Conservation (phyloP, 1,140 invertebrate species). For the Cherax destructor region DNA sequence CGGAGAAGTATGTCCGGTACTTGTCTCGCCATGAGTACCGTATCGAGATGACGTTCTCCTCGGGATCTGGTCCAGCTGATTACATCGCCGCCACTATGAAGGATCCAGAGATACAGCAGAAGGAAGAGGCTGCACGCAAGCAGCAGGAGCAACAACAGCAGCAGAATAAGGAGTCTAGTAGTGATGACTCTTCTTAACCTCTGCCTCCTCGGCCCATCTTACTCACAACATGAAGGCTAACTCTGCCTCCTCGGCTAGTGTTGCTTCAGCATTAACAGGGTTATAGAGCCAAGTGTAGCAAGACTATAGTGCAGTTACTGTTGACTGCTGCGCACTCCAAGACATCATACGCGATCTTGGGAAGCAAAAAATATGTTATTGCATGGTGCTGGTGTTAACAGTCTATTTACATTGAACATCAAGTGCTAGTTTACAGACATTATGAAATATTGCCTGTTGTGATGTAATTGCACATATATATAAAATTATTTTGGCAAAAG, state of each 20-base stretch:
- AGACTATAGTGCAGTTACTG: neutral
- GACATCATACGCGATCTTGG: neutral
- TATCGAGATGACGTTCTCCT: slow-evolving; percentile 89
- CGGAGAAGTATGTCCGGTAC: slow-evolving; percentile 98
- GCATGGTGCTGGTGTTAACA: slow-evolving; percentile 25
- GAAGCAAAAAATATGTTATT: neutral
- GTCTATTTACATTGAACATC: neutral
- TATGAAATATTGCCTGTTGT: slow-evolving; percentile 1
- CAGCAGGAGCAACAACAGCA: slow-evolving; percentile 60
- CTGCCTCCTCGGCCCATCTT: neutral
- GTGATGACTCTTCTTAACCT: slow-evolving; percentile 72
- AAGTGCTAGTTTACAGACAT: slow-evolving; percentile 13
- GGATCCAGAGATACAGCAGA: slow-evolving; percentile 45
- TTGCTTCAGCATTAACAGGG: slow-evolving; percentile 5
- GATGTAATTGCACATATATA: slow-evolving; percentile 8
- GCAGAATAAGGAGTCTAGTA: slow-evolving; percentile 67
- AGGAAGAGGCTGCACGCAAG: slow-evolving; percentile 66
- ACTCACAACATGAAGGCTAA: neutral
- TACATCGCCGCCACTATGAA: slow-evolving; percentile 83
- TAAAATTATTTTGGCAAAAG: slow-evolving; percentile 8
- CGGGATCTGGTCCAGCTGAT: slow-evolving; percentile 84
- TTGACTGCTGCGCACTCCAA: neutral
- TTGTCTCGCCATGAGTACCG: slow-evolving; percentile 84
- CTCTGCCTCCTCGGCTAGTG: neutral
- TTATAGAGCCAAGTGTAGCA: neutral